These are phyloP conservation scores for Catharus minimus DNA, from an alignment of 2,113 vertebrate genomes.

Conservation along the genomic window DNA sequence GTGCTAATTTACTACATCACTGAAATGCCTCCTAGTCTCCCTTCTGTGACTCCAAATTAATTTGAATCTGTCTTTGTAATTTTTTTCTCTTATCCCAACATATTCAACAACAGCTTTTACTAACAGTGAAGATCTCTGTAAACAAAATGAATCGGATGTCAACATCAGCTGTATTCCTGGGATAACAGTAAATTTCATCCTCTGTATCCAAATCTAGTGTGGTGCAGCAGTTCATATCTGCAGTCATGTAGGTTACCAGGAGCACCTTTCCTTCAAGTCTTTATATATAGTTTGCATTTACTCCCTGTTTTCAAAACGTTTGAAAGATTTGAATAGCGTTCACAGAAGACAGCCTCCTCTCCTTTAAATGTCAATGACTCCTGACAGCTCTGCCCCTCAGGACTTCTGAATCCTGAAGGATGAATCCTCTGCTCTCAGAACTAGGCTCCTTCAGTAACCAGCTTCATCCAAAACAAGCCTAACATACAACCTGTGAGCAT, in stretches of 20 bases:
- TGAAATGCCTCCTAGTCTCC: constrained; percentile 29
- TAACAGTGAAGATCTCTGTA: neutral
- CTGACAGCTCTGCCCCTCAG: constrained; percentile 32
- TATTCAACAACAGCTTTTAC: neutral
- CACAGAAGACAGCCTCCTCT: neutral
- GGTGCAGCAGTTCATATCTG: neutral
- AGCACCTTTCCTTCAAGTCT: neutral
- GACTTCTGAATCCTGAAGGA: constrained; percentile 26
- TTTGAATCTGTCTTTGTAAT: neutral
- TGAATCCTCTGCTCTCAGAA: neutral
- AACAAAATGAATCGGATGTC: neutral
- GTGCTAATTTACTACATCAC: constrained; percentile 35
- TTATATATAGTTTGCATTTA: neutral
- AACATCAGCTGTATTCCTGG: neutral
- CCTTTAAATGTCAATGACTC: constrained; percentile 15
- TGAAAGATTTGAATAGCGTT: neutral
- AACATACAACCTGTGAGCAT: neutral
- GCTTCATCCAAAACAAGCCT: neutral
- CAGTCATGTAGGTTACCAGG: neutral
- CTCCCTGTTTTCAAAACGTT: neutral
- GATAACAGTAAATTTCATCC: neutral
- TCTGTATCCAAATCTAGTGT: neutral
- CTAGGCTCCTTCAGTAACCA: neutral
- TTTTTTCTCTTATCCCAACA: neutral
- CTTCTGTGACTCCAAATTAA: constrained; percentile 1